These are phyloP conservation scores for Montifringilla adamsi DNA, from an alignment of 2,113 vertebrate genomes.

Conservation along the genomic window DNA sequence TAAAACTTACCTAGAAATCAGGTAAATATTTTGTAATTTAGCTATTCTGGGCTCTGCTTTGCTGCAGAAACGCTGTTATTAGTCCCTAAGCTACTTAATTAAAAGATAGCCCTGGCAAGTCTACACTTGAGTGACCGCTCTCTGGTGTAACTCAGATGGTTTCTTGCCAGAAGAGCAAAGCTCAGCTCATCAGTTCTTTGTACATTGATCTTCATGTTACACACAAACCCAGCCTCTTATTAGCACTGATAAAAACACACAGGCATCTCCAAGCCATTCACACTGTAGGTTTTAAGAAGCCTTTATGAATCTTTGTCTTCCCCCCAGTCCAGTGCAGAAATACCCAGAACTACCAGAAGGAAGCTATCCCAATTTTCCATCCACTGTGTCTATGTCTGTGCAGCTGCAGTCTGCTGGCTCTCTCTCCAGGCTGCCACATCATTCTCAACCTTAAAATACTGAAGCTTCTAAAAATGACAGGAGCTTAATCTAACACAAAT, in stretches of 20 bases:
- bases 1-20: not conserved
- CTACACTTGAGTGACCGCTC: not conserved
- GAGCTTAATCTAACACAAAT: not conserved
- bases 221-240: not conserved
- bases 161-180: not conserved
- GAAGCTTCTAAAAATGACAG: not conserved
- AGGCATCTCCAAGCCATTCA: not conserved
- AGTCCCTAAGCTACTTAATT: not conserved
- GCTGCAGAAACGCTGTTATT: not conserved
- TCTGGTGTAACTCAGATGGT: not conserved
- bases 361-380: not conserved
- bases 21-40: not conserved
- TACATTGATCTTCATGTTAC: not conserved
- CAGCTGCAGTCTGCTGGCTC: not conserved
- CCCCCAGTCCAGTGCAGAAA: not conserved
- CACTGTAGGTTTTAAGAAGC: not conserved
- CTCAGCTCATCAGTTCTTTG: not conserved
- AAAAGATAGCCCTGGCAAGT: not conserved
- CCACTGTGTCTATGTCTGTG: not conserved
- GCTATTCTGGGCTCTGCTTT: not conserved
- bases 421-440: not conserved
- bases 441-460: not conserved
- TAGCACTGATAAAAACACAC: not conserved
- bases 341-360: not conserved
- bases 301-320: not conserved